Percentiles rank a stretch among this genome's conserved stretches.
Conservation (phyloP, 2,113 vertebrate species). For the Otolemur garnettii region DNA sequence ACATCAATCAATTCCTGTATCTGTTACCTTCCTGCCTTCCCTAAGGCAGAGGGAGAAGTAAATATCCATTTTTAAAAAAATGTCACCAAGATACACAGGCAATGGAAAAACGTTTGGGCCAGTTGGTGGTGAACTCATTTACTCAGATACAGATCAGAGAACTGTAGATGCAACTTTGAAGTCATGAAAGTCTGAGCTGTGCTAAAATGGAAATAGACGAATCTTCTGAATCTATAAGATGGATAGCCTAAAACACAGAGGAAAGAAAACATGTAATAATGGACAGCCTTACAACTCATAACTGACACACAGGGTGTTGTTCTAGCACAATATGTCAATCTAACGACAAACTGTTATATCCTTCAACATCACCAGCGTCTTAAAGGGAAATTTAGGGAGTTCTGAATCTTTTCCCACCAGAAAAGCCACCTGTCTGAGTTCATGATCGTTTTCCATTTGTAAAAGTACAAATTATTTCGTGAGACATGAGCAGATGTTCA, state of each 20-base stretch:
- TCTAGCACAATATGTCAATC: conserved; percentile 39
- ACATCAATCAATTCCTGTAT: not conserved
- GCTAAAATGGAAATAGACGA: conserved; percentile 56
- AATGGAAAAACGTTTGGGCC: not conserved
- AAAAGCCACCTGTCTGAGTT: conserved; percentile 56
- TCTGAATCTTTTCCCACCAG: conserved; percentile 49
- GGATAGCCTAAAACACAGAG: conserved; percentile 39
- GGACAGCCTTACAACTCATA: conserved; percentile 12
- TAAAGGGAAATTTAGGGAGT: conserved; percentile 1
- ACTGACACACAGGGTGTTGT: conserved; percentile 17
- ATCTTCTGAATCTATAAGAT: conserved; percentile 34
- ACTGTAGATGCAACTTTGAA: not conserved
- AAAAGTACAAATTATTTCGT: conserved; percentile 67
- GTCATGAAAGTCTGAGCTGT: conserved; percentile 49
- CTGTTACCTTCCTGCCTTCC: not conserved
- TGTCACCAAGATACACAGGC: not conserved
- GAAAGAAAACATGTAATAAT: conserved; percentile 22
- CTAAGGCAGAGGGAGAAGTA: not conserved
- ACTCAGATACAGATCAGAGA: conserved; percentile 42
- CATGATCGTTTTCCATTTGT: conserved; percentile 62
- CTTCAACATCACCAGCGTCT: conserved; percentile 21
- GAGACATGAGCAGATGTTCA: conserved; percentile 60
- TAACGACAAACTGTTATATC: not conserved
- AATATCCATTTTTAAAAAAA: not conserved
- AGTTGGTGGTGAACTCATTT: conserved; percentile 53